phyloP scores from a whole-genome alignment of 2,888 invertebrate genomes.

The Amiota mariae region DNA sequence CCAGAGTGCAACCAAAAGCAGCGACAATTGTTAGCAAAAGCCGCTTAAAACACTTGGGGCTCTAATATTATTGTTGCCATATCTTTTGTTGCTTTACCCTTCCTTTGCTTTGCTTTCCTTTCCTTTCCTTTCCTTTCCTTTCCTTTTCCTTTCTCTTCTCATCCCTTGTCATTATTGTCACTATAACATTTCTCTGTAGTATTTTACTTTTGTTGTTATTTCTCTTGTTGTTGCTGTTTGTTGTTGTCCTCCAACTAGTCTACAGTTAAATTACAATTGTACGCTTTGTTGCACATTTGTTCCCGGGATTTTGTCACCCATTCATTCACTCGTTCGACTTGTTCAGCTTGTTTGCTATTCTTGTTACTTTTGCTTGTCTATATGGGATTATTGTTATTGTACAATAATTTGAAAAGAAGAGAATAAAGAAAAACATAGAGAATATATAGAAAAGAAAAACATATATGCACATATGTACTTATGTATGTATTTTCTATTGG shows the following conservation, averaged over 20 bases:
- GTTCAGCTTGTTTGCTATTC: slow-evolving; percentile 28
- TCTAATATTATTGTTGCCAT: slow-evolving; percentile 25
- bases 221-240: not conserved
- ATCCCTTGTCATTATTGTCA: not conserved
- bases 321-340: slow-evolving; percentile 33
- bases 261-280: slow-evolving; percentile 62
- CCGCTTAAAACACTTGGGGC: slow-evolving; percentile 31
- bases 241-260: slow-evolving; percentile 10
- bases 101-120: too few relatives aligned
- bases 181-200: slow-evolving; percentile 11
- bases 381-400: slow-evolving; percentile 16
- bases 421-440: not conserved
- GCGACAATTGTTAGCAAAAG: slow-evolving; percentile 23
- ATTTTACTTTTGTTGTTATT: slow-evolving; percentile 2
- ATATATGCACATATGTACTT: too few relatives aligned
- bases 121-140: not conserved
- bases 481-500: too few relatives aligned
- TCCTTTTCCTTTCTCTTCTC: not conserved
- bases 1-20: not conserved
- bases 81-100: not conserved
- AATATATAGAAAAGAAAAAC: too few relatives aligned
- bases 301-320: slow-evolving; percentile 29
- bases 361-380: slow-evolving; percentile 34
- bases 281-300: slow-evolving; percentile 63
- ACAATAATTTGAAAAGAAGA: not conserved